A percentile compares a stretch with the other conserved stretches of the same genome.
Evolutionary conservation across 2,888 invertebrate species (phyloP).

Genomic region (Agrochola litura): DNA sequence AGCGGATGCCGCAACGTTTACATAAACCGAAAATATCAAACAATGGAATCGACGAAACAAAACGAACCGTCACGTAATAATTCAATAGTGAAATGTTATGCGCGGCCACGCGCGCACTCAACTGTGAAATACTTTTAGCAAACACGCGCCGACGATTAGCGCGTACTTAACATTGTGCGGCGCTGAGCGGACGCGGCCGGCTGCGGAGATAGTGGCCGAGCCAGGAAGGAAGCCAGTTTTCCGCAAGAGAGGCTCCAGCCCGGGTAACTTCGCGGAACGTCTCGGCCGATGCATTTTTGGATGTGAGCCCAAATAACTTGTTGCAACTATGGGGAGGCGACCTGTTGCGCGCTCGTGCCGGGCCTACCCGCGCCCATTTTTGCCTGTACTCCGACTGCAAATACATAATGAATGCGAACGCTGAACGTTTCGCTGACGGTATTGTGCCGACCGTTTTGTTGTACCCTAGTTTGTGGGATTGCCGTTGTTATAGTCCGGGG

Average conservation of each 20-base stretch:
- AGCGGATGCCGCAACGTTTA: conserved; percentile 42
- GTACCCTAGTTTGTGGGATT: conserved; percentile 75
- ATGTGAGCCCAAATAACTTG: conserved; percentile 89
- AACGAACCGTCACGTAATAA: conserved; percentile 68
- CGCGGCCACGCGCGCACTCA: conserved; percentile 69
- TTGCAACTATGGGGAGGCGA: conserved; percentile 84
- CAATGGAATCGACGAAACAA: conserved; percentile 63
- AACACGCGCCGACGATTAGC: conserved; percentile 66
- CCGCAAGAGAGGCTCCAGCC: conserved; percentile 71
- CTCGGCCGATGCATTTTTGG: conserved; percentile 89
- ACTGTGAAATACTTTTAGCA: conserved; percentile 63
- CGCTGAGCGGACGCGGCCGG: conserved; percentile 25
- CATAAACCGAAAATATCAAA: conserved; percentile 62
- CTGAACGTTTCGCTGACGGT: conserved; percentile 79
- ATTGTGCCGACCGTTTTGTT: conserved; percentile 80
- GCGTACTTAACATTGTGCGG: conserved; percentile 46
- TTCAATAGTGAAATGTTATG: conserved; percentile 71
- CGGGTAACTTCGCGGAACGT: conserved; percentile 79
- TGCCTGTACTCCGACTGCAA: conserved; percentile 82
- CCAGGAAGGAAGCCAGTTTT: conserved; percentile 80
- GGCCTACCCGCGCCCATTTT: conserved; percentile 82
- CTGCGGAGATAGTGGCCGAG: conserved; percentile 66
- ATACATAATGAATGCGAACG: conserved; percentile 89
- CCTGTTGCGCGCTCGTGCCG: conserved; percentile 86
- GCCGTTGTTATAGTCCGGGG: conserved; percentile 75